Evolutionary conservation across 1,140 invertebrate genomes (phyloP), one percentile per base, ranked within the genome.

Genomic region (Condylostylus longicornis): DNA sequence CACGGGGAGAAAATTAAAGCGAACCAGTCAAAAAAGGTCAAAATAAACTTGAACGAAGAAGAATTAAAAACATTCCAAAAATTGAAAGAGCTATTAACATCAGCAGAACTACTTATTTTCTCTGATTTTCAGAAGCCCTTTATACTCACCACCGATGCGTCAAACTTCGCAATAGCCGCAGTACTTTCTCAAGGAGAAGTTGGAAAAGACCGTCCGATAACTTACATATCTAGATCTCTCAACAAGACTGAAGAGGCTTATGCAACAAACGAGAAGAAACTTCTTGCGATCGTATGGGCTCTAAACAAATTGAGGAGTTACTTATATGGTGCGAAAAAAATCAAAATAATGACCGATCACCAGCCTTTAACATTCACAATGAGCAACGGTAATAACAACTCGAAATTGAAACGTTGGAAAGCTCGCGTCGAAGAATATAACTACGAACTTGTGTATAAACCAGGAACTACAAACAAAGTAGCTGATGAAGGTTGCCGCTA

Each of bases 301-400:
- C 45, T 64, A 3, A 46, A 61, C 33, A 45, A 61, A 25, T 61
- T 63, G 27, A 31, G 49, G 25, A 47, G 41, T 9, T 51, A 51
- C 41, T 25, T 51, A 9, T 45, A 42, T 22, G 35, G 34, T 8
- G 49, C 44, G 8, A 28, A 29, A 32, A 42, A 48, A 37, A 44
- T 51, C 15, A 41, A 23, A 28, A 42, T 49, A 5, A 9, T 46
- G 0, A 49, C 45, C 2, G 50, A 54, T 29, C 47, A 68, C 34
- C 50, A 53, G 36, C 53, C 61, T 2, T 45, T 67, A 18, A 44
- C 35, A 29, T 68, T 53, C 50, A 36, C 67, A 6, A 38, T 50
- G 8, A 49, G 47, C 6, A 46, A 60, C 0, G 61, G 56, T 43
- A 53, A 63, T 22, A 47, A 50, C 12, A 44, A 38, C 1, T 44